Conservation (phyloP, 2,797 vertebrate species). For the Tangara arthus region DNA sequence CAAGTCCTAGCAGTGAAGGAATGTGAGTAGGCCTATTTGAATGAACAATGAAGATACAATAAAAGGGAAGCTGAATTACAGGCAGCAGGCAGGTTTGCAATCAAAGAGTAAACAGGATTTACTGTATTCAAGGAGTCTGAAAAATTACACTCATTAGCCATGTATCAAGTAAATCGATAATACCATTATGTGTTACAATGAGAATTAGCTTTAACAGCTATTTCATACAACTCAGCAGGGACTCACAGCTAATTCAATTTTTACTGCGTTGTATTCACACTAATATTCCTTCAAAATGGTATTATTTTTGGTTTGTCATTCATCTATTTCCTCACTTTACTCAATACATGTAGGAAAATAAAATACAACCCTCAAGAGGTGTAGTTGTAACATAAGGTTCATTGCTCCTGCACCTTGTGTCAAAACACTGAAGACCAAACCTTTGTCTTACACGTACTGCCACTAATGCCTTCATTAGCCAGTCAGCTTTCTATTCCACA, state of each 20-base stretch:
- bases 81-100: background rate
- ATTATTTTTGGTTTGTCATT: background rate
- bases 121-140: slow-evolving; percentile 38
- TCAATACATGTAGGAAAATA: background rate
- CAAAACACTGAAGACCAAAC: background rate
- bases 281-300: background rate
- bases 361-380: background rate
- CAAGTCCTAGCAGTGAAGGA: background rate
- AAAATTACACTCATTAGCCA: slow-evolving; percentile 50
- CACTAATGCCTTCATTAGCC: background rate
- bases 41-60: slow-evolving; percentile 6
- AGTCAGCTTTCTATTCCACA: background rate
- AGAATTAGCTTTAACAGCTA: slow-evolving; percentile 45
- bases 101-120: slow-evolving; percentile 44
- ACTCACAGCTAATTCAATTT: slow-evolving; percentile 34
- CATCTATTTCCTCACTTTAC: background rate
- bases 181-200: slow-evolving; percentile 25
- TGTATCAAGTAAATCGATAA: slow-evolving; percentile 32
- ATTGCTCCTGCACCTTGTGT: background rate
- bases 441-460: background rate
- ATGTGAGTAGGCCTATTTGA: background rate
- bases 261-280: background rate
- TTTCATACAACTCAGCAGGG: slow-evolving; percentile 10
- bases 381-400: background rate
- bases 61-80: slow-evolving; percentile 7